Evolutionary conservation across 2,888 invertebrate genomes (phyloP).

Genomic region (Tubiluchus corallicola): DNA sequence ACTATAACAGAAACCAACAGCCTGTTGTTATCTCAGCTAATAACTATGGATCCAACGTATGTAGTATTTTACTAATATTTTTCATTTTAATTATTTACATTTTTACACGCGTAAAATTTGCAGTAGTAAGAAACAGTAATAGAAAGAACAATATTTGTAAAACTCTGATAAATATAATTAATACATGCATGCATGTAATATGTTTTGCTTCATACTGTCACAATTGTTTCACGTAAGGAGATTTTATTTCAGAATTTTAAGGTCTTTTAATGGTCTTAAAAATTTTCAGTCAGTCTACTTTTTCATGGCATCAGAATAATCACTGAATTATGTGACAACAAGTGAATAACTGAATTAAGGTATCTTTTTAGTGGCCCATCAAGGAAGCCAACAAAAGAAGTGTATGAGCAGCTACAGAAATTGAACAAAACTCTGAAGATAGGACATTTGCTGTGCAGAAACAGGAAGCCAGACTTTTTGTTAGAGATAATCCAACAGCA

Average conservation of each 20-base stretch:
- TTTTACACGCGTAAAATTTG: too few relatives aligned
- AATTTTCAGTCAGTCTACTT: too few relatives aligned
- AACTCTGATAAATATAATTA: too few relatives aligned
- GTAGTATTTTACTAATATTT: neutral
- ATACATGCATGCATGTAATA: too few relatives aligned
- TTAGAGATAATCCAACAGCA: conserved; percentile 72
- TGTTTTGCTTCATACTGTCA: too few relatives aligned
- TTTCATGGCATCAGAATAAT: neutral
- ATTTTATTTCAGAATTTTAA: too few relatives aligned
- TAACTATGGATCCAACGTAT: conserved; percentile 54
- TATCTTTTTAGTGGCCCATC: conserved; percentile 44
- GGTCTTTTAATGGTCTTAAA: too few relatives aligned
- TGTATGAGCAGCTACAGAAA: conserved; percentile 57
- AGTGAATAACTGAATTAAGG: neutral
- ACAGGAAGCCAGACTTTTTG: conserved; percentile 73
- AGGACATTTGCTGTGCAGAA: conserved; percentile 69
- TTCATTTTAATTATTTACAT: too few relatives aligned
- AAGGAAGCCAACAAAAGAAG: conserved; percentile 51
- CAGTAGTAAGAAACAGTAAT: too few relatives aligned
- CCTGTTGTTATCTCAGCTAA: conserved; percentile 55
- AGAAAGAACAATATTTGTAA: too few relatives aligned
- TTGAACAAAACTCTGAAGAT: conserved; percentile 58
- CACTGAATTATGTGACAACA: neutral
- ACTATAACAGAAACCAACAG: conserved; percentile 78
- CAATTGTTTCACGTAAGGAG: too few relatives aligned